Conservation (phyloP, 2,797 vertebrate genomes). For the Morelia viridis region DNA sequence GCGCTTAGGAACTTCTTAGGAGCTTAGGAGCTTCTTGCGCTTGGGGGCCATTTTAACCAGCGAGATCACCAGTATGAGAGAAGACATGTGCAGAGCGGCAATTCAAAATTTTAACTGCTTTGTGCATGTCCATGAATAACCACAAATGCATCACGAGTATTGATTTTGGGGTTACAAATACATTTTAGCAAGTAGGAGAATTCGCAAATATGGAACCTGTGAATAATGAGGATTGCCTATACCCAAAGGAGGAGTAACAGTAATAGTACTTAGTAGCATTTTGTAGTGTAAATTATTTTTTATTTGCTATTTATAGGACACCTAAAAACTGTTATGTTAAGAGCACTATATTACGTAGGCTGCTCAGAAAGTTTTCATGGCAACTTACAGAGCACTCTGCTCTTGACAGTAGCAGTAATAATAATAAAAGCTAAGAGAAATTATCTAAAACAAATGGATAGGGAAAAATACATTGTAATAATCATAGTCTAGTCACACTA, state of each 20-base stretch:
- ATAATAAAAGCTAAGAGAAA: not conserved
- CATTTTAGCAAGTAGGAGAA: not conserved
- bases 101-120: not conserved
- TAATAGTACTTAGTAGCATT: not conserved
- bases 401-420: not conserved
- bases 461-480: not conserved
- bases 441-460: constrained; percentile 7
- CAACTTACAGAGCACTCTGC: not conserved
- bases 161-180: not conserved
- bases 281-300: not conserved
- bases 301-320: not conserved
- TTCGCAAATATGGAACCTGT: not conserved
- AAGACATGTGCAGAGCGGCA: not conserved
- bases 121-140: not conserved
- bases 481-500: fast-evolving
- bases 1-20: not conserved
- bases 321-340: not conserved
- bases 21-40: too few relatives aligned
- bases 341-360: not conserved
- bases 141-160: not conserved
- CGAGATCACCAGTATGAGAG: not conserved
- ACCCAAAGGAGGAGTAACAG: not conserved
- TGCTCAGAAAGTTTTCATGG: not conserved
- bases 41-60: not conserved
- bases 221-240: not conserved